Evolutionary conservation across 2,888 invertebrate species (phyloP), one percentile per base, ranked within the genome.

Genomic region (Pseudanteris insignis): DNA sequence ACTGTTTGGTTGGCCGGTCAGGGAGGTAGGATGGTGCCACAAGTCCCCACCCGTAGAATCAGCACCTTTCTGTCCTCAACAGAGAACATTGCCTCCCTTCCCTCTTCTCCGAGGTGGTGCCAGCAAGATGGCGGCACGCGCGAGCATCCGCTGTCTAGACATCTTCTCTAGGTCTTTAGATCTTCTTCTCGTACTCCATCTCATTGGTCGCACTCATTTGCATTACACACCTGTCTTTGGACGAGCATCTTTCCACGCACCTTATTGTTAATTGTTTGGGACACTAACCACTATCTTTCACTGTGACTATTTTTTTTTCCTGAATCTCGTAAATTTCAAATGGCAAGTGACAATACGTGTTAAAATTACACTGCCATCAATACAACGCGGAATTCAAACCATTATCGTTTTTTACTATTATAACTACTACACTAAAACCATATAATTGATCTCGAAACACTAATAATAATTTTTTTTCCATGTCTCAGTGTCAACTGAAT

Each of bases 1-100:
- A 77, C 72, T 75, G 70, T 75, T 77, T 77, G 78, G 79, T 79
- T 80, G 78, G 79, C 72, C 77, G 71, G 70, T 73, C 71, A 70
- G 70, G 70, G 68, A 73, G 74, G 77, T 73, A 78, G 78, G 77
- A 76, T 68, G 75, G 72, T 73, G 77, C 67, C 71, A 61, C 64
- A 58, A 62, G 71, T 69, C 71, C 74, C 77, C 74, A 75, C 72
- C 63, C 63, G 48, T 38, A 50, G 63, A 57, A 66, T 29, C 37
- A 12, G 51, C 48, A 43, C 47, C 43, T 59, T 62, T 59, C 62
- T 33, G 63, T 55, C 53, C 62, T 28, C 53, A 18, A 43, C 51
- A 47, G 53, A 64, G 51, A 61, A 69, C 71, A 70, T 72, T 70
- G 73, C 75, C 58, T 74, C 74, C 75, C 73, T 75, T 70, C 68